These are phyloP conservation scores for Manis javanica DNA, from an alignment of 2,797 vertebrate genomes.

Conservation along the genomic window DNA sequence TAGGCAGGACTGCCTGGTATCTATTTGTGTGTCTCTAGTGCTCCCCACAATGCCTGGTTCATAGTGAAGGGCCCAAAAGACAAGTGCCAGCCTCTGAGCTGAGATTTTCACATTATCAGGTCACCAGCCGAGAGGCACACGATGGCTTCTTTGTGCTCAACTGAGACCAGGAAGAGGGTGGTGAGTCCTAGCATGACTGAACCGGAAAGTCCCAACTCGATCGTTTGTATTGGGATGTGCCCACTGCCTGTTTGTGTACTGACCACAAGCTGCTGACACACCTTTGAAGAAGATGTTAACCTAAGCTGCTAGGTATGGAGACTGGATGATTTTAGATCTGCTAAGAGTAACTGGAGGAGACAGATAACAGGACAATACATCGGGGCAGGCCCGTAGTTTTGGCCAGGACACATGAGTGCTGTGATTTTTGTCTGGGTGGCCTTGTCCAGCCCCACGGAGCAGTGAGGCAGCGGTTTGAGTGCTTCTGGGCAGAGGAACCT, in stretches of 20 bases:
- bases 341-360: not conserved
- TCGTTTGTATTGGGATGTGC: fast-evolving
- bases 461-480: too few relatives aligned
- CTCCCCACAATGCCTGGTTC: not conserved
- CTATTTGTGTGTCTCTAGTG: not conserved
- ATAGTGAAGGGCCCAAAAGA: not conserved
- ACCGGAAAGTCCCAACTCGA: not conserved
- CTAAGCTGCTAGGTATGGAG: not conserved
- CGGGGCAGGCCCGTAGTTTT: not conserved
- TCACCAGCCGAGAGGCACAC: not conserved
- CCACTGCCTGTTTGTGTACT: not conserved
- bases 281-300: not conserved
- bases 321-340: not conserved
- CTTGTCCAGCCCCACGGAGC: not conserved
- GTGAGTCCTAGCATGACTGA: not conserved
- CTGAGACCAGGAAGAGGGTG: not conserved
- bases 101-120: not conserved
- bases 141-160: not conserved
- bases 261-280: not conserved
- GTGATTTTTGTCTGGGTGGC: not conserved
- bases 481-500: not conserved
- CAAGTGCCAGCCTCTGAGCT: not conserved
- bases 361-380: not conserved
- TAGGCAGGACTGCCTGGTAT: not conserved
- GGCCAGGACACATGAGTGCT: not conserved